Base-by-base conservation (phyloP, 2,888 invertebrate genomes). In the Congeria kusceri region DNA sequence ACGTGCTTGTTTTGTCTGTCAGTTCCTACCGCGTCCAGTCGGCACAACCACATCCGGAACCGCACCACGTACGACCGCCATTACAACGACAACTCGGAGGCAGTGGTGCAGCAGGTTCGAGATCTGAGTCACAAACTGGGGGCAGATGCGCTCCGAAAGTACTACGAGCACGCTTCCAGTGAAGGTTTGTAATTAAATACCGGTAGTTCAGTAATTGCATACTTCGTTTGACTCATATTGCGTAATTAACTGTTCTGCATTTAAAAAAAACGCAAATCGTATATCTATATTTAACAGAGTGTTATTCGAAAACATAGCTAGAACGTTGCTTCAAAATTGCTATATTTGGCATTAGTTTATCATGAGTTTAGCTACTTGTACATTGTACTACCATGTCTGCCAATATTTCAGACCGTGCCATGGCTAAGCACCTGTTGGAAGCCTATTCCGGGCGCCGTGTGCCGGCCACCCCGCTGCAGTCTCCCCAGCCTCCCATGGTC, bases 51-150 rank as follows among this genome's bases (percentile, higher is more conserved):
- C 66, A 84, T 90, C 46, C 88, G 87, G 70, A 86, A 84, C 28
- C 80, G 89, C 57, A 91, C 91, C 5, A 91, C 91, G 3, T 91
- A 91, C 70, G 91, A 90, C 63, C 80, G 90, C 7, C 89, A 91
- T 66, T 91, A 84, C 77, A 91, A 90, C 66, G 90, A 89, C 59
- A 88, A 86, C 59, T 82, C 87, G n/a, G 83, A 80, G 3, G 83
- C 85, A 29, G 86, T 88, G 20, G 81, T 84, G 29, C 71, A 79
- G 49, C 89, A 90, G 63, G 83, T 89, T 18, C 76, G 86, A 62
- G 89, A 90, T 46, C 62, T 87, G 15, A 87, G 87, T 59, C 85
- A 85, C 47, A 86, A 86, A 76, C 81, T 87, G 13, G 89, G 81
- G 4, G 85, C 84, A 4, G 88, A 89, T 39, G 83, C 87, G n/a